These are phyloP conservation scores for Tamias sibiricus DNA, from an alignment of 2,113 vertebrate genomes.

Conservation along the genomic window DNA sequence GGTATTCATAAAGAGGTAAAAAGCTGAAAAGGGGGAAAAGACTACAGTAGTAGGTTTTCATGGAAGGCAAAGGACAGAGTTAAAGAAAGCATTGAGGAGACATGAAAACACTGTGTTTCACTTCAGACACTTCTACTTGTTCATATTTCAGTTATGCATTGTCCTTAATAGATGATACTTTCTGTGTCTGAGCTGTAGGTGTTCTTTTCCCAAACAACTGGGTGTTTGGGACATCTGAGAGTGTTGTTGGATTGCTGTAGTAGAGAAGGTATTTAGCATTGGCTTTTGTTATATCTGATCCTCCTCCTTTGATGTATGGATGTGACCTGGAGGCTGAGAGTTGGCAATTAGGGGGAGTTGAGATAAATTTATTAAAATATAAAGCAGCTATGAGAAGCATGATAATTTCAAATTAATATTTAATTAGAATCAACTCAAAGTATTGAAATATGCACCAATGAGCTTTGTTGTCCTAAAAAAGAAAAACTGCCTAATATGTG, in stretches of 20 bases:
- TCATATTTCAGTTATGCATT: conserved; percentile 24
- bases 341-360: background rate
- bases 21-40: background rate
- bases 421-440: conserved; percentile 13
- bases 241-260: background rate
- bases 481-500: conserved; percentile 67
- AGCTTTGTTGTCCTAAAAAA: conserved; percentile 70
- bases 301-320: conserved; percentile 10
- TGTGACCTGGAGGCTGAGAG: background rate
- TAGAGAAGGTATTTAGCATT: background rate
- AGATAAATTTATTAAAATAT: conserved; percentile 32
- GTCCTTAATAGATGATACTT: conserved; percentile 26
- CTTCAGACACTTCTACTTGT: background rate
- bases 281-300: conserved; percentile 9
- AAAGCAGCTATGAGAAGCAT: conserved; percentile 33
- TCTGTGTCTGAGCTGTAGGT: background rate
- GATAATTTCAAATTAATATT: conserved; percentile 56
- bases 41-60: background rate
- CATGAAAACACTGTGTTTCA: conserved; percentile 15
- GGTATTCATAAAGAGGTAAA: conserved; percentile 50
- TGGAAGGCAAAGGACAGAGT: conserved; percentile 22
- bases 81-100: background rate
- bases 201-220: background rate
- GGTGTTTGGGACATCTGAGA: background rate
- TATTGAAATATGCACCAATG: conserved; percentile 63